A percentile compares a stretch with the other conserved stretches of the same genome.
These are phyloP conservation scores for Atlantisia rogersi DNA, from an alignment of 2,113 vertebrate species.

Conservation along the genomic window DNA sequence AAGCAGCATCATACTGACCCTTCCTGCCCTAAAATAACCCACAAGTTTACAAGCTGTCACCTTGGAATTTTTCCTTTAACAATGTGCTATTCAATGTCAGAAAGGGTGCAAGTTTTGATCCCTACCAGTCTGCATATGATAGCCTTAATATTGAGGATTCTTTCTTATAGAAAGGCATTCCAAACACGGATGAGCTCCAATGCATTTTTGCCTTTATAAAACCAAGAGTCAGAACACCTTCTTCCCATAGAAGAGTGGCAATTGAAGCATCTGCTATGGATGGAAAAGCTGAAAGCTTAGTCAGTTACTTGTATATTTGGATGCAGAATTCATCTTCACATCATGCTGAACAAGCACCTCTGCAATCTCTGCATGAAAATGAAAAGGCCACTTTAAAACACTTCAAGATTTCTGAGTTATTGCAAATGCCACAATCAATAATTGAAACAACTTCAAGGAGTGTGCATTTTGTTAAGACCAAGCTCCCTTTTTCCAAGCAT, in stretches of 20 bases:
- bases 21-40: not conserved
- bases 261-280: not conserved
- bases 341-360: slow-evolving; percentile 38
- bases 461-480: not conserved
- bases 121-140: not conserved
- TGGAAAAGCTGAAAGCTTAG: not conserved
- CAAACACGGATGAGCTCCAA: not conserved
- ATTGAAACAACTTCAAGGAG: slow-evolving; percentile 24
- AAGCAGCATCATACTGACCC: not conserved
- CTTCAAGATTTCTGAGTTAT: slow-evolving; percentile 13
- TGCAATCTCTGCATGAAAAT: slow-evolving; percentile 21
- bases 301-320: slow-evolving; percentile 2
- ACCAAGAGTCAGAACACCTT: not conserved
- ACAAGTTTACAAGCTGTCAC: not conserved
- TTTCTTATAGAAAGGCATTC: not conserved
- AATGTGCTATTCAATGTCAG: not conserved
- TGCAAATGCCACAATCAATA: slow-evolving; percentile 48
- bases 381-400: slow-evolving; percentile 36
- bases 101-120: not conserved
- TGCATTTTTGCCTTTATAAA: not conserved
- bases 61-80: not conserved
- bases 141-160: not conserved
- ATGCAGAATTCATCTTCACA: not conserved
- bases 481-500: not conserved
- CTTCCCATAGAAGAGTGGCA: not conserved